Evolutionary conservation across 2,113 vertebrate species (phyloP).

Genomic region (Murina feae): DNA sequence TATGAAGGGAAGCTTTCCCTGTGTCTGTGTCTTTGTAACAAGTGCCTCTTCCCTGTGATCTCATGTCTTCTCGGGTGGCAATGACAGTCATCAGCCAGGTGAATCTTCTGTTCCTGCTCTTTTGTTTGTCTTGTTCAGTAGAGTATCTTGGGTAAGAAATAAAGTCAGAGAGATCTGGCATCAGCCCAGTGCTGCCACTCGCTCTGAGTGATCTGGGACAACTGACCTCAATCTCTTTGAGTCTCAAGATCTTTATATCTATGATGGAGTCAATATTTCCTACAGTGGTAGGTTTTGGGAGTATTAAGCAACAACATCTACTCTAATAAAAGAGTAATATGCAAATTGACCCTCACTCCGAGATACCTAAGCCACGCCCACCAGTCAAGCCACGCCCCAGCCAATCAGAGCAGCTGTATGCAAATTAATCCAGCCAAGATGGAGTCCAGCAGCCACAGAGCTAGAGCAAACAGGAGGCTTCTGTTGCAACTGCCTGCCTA

Average conservation of each 20-base stretch:
- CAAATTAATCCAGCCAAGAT: too few species aligned
- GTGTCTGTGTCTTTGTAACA: rapidly evolving
- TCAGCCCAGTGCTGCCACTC: background rate
- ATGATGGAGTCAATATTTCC: background rate
- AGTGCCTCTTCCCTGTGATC: background rate
- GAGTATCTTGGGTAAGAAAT: background rate
- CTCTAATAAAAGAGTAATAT: too few species aligned
- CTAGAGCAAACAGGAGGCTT: too few species aligned
- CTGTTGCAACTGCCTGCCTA: too few species aligned
- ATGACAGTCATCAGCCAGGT: too few species aligned
- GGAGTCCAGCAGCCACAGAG: too few species aligned
- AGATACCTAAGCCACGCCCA: too few species aligned
- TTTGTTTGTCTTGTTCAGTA: background rate
- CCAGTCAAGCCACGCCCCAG: too few species aligned
- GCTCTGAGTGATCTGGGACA: background rate
- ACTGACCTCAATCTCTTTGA: background rate
- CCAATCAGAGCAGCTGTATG: too few species aligned
- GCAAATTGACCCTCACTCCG: too few species aligned
- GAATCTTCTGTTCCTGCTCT: background rate
- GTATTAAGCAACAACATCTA: background rate
- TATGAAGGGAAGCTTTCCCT: background rate
- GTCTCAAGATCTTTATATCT: background rate
- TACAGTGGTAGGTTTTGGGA: background rate
- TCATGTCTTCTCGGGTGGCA: background rate
- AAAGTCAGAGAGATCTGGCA: background rate